Evolutionary conservation across 2,888 invertebrate species (phyloP).

Genomic region (Tipula helvola): DNA sequence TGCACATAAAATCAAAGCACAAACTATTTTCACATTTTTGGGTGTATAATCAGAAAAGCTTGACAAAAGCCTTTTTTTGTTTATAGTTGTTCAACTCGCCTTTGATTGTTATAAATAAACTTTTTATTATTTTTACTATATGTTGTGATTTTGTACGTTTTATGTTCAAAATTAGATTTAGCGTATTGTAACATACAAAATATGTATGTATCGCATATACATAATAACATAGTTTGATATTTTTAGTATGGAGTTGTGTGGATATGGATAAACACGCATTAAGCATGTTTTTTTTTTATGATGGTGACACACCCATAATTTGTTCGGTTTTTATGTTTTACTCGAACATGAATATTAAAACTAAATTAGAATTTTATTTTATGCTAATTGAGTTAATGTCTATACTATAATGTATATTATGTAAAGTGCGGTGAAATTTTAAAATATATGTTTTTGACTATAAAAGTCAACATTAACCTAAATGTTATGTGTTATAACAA

Average conservation of each 20-base stretch:
- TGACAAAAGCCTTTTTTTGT: not conserved
- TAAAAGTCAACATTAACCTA: not conserved
- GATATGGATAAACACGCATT: not conserved
- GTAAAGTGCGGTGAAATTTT: not conserved
- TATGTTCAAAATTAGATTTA: not conserved
- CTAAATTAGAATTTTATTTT: not conserved
- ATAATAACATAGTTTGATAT: not conserved
- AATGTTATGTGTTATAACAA: not conserved
- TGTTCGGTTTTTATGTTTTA: not conserved
- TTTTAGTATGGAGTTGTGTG: not conserved
- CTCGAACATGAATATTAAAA: not conserved
- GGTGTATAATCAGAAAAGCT: not conserved
- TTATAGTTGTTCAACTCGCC: not conserved
- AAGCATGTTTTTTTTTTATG: not conserved
- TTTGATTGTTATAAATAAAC: not conserved
- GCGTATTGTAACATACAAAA: not conserved
- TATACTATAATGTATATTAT: not conserved
- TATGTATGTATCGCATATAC: not conserved
- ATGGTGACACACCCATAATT: not conserved
- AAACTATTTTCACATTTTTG: not conserved
- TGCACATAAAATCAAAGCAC: not conserved
- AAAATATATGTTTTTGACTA: not conserved
- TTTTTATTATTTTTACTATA: not conserved
- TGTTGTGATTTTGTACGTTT: not conserved
- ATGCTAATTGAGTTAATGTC: not conserved